phyloP scores from a whole-genome alignment of 2,113 vertebrate genomes.

The Cololabis saira region DNA sequence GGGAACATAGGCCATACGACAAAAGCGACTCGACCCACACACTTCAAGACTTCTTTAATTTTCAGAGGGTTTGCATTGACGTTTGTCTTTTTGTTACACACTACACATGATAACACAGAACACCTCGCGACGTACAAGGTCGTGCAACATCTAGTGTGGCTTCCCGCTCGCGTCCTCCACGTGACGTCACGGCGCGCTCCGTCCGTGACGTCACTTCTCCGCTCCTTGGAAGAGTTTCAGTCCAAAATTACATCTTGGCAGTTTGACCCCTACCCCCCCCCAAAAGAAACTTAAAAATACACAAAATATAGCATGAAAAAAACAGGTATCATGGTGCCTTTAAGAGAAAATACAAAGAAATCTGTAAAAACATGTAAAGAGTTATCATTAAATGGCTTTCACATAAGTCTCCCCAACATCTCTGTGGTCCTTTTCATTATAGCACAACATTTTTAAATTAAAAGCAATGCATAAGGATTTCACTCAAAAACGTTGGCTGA shows the following conservation, averaged over 20 bases:
- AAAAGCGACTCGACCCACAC: conserved; percentile 28
- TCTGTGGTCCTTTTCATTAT: conserved; percentile 15
- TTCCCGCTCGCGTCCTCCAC: conserved; percentile 13
- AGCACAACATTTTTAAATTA: conserved; percentile 13
- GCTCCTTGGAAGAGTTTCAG: conserved; percentile 34
- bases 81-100: conserved; percentile 69
- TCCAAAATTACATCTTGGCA: conserved; percentile 16
- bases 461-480: conserved; percentile 13
- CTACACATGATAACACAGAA: conserved; percentile 72
- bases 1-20: no score
- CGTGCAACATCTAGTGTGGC: conserved; percentile 74
- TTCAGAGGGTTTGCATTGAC: conserved; percentile 62
- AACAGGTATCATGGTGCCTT: background rate
- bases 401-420: conserved; percentile 5
- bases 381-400: conserved; percentile 36
- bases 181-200: no score
- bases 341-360: background rate
- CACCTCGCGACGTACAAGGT: conserved; percentile 67
- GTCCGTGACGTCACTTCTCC: background rate
- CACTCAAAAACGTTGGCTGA: conserved; percentile 28
- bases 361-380: conserved; percentile 21
- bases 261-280: background rate
- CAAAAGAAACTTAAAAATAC: background rate
- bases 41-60: conserved; percentile 70
- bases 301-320: conserved; percentile 1